A percentile compares a stretch with the other conserved stretches of the same genome.
Evolutionary conservation across 2,797 vertebrate species (phyloP).

Genomic region (Thripadectes ignobilis): DNA sequence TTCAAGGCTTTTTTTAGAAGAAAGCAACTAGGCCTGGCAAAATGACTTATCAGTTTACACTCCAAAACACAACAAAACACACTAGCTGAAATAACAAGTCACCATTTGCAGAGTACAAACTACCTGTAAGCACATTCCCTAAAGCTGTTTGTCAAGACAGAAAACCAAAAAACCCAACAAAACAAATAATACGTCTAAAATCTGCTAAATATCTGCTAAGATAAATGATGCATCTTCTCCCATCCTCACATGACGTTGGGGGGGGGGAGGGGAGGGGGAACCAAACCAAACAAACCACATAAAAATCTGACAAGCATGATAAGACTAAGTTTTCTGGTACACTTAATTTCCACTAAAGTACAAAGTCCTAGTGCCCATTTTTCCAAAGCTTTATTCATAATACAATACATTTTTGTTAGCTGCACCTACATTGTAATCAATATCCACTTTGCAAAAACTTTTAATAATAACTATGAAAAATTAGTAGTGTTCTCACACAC

Average conservation of each 20-base stretch:
- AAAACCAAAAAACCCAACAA: background rate
- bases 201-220: background rate
- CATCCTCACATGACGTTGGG: background rate
- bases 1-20: background rate
- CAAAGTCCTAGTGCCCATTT: background rate
- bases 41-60: background rate
- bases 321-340: background rate
- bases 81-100: background rate
- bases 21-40: background rate
- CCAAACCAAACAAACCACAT: rapidly evolving
- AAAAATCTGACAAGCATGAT: background rate
- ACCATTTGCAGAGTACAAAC: background rate
- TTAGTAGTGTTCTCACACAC: background rate
- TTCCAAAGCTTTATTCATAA: background rate
- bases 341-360: background rate
- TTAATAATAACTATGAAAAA: background rate
- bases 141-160: background rate
- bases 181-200: background rate
- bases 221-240: background rate
- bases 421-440: background rate
- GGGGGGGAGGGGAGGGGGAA: rapidly evolving
- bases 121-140: background rate
- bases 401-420: rapidly evolving
- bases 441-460: background rate
- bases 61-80: background rate